Evolutionary conservation across 2,797 vertebrate species (phyloP).

Genomic region (Oreochromis grahami): DNA sequence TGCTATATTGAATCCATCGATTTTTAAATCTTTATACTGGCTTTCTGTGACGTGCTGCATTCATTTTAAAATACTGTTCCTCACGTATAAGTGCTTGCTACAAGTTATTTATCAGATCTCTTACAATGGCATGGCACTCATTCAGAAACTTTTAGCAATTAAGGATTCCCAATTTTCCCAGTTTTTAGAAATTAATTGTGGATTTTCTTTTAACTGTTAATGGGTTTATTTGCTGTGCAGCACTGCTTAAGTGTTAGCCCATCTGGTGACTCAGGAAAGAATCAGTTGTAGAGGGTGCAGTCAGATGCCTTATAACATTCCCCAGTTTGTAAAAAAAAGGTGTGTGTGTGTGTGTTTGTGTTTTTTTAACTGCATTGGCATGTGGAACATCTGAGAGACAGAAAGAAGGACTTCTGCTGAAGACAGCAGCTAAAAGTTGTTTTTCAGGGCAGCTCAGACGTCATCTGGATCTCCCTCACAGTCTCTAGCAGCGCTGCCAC

Average conservation of each 20-base stretch:
- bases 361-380: neutral
- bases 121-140: neutral
- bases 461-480: neutral
- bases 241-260: neutral
- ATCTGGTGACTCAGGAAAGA: neutral
- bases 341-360: neutral
- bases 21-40: neutral
- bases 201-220: neutral
- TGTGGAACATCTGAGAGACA: neutral
- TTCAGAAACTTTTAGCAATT: neutral
- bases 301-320: neutral
- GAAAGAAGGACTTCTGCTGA: neutral
- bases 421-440: neutral
- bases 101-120: neutral
- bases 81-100: neutral
- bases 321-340: neutral
- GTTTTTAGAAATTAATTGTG: neutral
- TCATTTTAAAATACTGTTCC: neutral
- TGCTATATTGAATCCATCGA: neutral
- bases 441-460: neutral
- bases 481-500: neutral
- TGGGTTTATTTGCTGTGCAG: neutral
- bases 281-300: neutral
- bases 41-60: neutral
- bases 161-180: neutral